A percentile compares a stretch with the other conserved stretches of the same genome.
Evolutionary conservation across 2,113 vertebrate genomes (phyloP).

Genomic region (Anseranas semipalmata): DNA sequence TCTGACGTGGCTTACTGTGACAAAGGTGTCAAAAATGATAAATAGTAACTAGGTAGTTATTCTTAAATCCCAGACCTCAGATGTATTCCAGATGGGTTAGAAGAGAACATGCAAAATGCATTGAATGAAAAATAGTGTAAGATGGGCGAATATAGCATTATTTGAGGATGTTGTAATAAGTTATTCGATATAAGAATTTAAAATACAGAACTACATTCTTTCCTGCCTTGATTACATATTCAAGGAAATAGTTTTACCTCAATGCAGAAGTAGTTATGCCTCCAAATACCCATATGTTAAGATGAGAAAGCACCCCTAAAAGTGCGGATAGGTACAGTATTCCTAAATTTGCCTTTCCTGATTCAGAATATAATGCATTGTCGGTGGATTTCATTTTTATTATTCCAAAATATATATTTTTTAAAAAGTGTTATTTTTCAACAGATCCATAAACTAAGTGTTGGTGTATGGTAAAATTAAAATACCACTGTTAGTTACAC

Average conservation of each 20-base stretch:
- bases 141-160: background rate
- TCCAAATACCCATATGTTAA: background rate
- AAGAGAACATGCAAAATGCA: background rate
- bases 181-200: conserved; percentile 2
- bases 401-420: conserved; percentile 82
- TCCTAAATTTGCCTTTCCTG: conserved; percentile 62
- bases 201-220: background rate
- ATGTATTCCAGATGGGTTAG: conserved; percentile 4
- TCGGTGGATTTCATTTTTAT: conserved; percentile 76
- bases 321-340: conserved; percentile 51
- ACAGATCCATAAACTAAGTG: conserved; percentile 69
- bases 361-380: conserved; percentile 53
- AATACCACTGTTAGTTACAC: conserved; percentile 68
- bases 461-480: conserved; percentile 58
- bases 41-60: conserved; percentile 23
- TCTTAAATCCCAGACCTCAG: conserved; percentile 31
- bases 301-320: conserved; percentile 23
- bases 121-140: background rate
- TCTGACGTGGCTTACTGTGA: conserved; percentile 56
- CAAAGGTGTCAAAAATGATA: conserved; percentile 51
- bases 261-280: conserved; percentile 9
- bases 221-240: conserved; percentile 44
- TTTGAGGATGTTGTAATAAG: conserved; percentile 21
- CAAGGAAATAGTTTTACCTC: conserved; percentile 44
- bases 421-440: conserved; percentile 82